Evolutionary conservation across 2,113 vertebrate species (phyloP).

Genomic region (Noctilio leporinus): DNA sequence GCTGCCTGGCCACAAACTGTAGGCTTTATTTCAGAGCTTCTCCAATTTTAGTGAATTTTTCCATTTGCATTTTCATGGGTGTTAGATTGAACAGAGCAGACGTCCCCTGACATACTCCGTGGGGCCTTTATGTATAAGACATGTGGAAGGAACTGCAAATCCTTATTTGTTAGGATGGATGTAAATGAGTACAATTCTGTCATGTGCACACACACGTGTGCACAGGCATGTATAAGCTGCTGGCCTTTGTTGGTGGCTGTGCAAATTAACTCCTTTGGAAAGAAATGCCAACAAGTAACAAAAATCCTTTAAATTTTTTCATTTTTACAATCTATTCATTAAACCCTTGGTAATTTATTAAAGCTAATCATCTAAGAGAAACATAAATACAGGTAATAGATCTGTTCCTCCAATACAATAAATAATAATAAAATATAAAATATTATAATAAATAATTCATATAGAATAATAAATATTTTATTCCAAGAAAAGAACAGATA

Average conservation of each 20-base stretch:
- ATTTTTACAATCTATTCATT: background rate
- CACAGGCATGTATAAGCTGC: fast-evolving
- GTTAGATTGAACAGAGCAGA: background rate
- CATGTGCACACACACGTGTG: fast-evolving
- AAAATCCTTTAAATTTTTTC: background rate
- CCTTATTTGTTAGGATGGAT: background rate
- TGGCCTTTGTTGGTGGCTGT: background rate
- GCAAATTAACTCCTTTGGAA: background rate
- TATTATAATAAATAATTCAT: background rate
- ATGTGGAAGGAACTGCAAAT: background rate
- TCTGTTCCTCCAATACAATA: background rate
- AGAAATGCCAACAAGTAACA: background rate
- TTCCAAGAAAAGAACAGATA: background rate
- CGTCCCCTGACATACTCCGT: background rate
- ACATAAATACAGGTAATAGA: background rate
- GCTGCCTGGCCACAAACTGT: fast-evolving
- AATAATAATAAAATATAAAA: background rate
- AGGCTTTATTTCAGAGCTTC: background rate
- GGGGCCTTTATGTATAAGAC: background rate
- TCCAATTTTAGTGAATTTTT: background rate
- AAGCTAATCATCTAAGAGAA: background rate
- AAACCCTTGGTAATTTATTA: background rate
- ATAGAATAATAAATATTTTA: background rate
- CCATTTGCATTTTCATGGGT: background rate
- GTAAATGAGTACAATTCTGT: background rate